Base-by-base conservation (phyloP, 2,888 invertebrate species). In the Magallana nippona region DNA sequence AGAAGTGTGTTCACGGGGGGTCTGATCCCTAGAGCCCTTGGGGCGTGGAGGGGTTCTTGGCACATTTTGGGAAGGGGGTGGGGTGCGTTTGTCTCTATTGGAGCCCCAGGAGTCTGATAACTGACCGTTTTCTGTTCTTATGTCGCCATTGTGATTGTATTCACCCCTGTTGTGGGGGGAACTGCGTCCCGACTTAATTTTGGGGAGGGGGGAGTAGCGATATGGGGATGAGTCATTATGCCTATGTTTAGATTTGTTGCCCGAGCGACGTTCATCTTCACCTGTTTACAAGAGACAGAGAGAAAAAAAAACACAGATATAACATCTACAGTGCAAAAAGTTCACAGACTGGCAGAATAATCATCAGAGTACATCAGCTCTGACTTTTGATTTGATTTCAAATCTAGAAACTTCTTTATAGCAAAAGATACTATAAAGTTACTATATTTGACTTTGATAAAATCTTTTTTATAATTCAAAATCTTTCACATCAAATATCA, bases 201-300 rank as follows among this genome's bases (percentile, higher is more conserved):
- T 84, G 56, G 86, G 86, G 44, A 86, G 79, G 17, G 86, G 86
- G 13, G 86, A 83, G 22, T 86, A 83, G 78, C 82, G 86, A 80
- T 82, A 86, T 44, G 85, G 85, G 78, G 85, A 85, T 71, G 85
- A 58, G 22, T 79, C 63, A 81, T 82, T 82, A 44, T 81, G 78
- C 84, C 84, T 82, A 85, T 85, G 86, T 87, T 88, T 88, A 88
- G 81, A 84, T 89, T 88, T 88, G 71, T 71, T 71, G 86, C 86
- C 87, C 85, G 84, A 83, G 84, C 86, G 87, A 79, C 84, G 86
- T 79, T 83, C 84, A 63, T 88, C 89, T 57, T 88, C 90, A 90
- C 89, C 90, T 90, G 89, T 89, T 80, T 71, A 81, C 55, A 56
- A 83, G 63, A 63, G 44, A 80, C 77, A 56, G 44, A 82, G 55